Evolutionary conservation across 2,113 vertebrate genomes (phyloP).

Genomic region (Varanus salvator): DNA sequence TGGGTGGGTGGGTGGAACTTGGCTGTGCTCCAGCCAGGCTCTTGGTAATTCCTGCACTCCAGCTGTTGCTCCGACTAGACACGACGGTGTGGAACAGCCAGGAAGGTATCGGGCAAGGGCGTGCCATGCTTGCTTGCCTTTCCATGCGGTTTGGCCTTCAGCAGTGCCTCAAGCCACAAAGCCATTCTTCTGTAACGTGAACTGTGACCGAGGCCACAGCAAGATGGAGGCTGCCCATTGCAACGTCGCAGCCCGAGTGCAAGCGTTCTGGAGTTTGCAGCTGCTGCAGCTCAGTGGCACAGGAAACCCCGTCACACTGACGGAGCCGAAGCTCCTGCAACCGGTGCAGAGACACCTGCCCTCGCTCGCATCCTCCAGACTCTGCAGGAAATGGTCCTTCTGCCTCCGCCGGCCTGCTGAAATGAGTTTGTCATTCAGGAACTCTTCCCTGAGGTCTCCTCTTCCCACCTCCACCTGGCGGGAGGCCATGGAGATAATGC

Average conservation of each 20-base stretch:
- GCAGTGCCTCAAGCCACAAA: neutral
- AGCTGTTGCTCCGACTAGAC: neutral
- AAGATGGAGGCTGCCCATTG: neutral
- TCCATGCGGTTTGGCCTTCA: neutral
- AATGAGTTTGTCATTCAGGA: no score
- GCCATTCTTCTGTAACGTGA: neutral
- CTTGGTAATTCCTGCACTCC: no score
- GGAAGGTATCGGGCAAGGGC: rapidly evolving
- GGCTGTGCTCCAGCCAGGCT: neutral
- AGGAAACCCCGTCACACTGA: neutral
- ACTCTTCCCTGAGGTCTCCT: neutral
- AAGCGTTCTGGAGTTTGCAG: neutral
- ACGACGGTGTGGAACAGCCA: no score
- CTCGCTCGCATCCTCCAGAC: neutral
- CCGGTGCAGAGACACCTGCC: neutral
- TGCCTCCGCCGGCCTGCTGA: neutral
- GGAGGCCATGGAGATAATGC: neutral
- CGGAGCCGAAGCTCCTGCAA: neutral
- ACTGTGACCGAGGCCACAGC: neutral
- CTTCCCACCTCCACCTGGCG: neutral
- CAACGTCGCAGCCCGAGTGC: neutral
- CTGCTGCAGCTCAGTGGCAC: neutral
- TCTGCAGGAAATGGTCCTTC: neutral
- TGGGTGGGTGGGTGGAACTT: neutral
- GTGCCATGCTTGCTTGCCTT: no score